Base-by-base conservation (phyloP, 2,888 invertebrate species). In the Notocelia uddmanniana region DNA sequence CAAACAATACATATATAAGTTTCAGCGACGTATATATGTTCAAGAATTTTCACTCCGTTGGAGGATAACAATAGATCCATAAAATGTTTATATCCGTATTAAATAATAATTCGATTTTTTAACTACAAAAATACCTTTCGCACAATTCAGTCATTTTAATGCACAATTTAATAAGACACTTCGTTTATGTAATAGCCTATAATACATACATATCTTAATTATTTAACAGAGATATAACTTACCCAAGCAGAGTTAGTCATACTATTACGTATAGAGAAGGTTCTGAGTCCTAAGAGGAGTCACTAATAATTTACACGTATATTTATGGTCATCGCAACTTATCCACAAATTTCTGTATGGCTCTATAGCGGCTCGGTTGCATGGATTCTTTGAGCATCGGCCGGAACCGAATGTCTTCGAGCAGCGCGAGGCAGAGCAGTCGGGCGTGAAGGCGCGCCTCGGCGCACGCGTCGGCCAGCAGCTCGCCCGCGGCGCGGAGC, bases 381-480 rank as follows among this genome's bases (percentile, higher is more conserved):
- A 98, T 96, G 10, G 97, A 96, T 77, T 98, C 98, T 75, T 96
- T 94, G 57, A 99, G 89, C 80, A 96, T 94, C 76, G 95, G 95
- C 67, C 96, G 95, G 87, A 98, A 98, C 68, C 96, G 96, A 9
- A 94, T 94, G 87, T 98, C 97, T 23, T 95, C 94, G 67, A 96
- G 95, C 57, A 98, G 91, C 66, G 95, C 91, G 21, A 96, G 94
- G 80, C 98, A 96, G 76, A 98, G 95, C 68, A 95, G 95, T 81
- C 98, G 97, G 1, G 97, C 97, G 85, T 97, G 96, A 81, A 95
- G 95, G 75, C 98, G 96, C 0, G 98, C 97, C 76, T 98, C 98
- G 31, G 97, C 95, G 84, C 96, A 97, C 21, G 98, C 97, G 86
- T 99, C 99, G 31, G 96, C 96, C 9, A 98, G 90, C 75, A 98